Percentiles rank a stretch among this genome's conserved stretches.
phyloP scores from a whole-genome alignment of 1,140 invertebrate genomes.

The Drosophila persimilis region DNA sequence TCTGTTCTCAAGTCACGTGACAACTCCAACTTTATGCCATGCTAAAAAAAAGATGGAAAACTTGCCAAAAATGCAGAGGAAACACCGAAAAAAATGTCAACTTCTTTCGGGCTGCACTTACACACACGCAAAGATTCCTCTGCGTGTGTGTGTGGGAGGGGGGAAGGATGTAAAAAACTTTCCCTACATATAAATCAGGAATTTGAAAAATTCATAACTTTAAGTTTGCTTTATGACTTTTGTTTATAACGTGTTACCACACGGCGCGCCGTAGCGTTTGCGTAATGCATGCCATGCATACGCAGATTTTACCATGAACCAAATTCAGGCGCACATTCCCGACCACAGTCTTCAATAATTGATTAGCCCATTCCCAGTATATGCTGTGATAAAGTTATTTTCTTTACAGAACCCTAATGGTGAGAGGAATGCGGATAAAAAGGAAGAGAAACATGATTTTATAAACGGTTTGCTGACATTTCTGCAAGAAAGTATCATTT shows the following conservation, averaged over 20 bases:
- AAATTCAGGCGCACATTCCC: neutral
- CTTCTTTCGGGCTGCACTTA: slow-evolving; percentile 43
- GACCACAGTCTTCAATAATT: slow-evolving; percentile 4
- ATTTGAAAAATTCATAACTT: slow-evolving; percentile 80
- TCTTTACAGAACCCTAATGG: neutral
- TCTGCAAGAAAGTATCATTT: too few species aligned
- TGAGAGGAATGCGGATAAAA: neutral
- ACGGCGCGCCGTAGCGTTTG: slow-evolving; percentile 57
- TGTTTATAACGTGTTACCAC: slow-evolving; percentile 66
- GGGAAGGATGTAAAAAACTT: slow-evolving; percentile 48
- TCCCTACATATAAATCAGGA: slow-evolving; percentile 71
- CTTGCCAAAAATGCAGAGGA: slow-evolving; percentile 48
- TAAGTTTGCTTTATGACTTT: slow-evolving; percentile 76
- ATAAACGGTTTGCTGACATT: too few species aligned
- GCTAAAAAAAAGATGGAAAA: slow-evolving; percentile 32
- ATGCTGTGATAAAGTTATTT: neutral
- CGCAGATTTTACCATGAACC: neutral
- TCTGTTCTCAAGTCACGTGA: slow-evolving; percentile 64
- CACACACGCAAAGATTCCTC: slow-evolving; percentile 12
- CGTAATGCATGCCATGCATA: slow-evolving; percentile 48
- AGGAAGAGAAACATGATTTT: too few species aligned
- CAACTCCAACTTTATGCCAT: slow-evolving; percentile 53
- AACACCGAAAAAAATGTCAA: slow-evolving; percentile 30
- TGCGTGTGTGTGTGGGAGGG: slow-evolving; percentile 8
- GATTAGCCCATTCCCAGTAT: neutral